Conservation (phyloP, 2,888 invertebrate species). For the Noctua janthina region DNA sequence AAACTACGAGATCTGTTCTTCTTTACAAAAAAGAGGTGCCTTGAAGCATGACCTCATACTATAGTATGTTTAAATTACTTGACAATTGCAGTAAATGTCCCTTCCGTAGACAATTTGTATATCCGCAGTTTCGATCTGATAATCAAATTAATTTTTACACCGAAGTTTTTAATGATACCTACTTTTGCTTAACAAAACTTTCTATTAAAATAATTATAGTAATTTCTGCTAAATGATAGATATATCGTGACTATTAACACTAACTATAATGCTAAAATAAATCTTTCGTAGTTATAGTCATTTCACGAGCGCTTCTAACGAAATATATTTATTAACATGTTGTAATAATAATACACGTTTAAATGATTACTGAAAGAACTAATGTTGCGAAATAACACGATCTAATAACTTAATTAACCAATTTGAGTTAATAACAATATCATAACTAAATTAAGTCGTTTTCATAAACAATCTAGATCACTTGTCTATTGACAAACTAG, state of each 20-base stretch:
- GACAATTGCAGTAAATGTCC: background rate
- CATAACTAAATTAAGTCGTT: background rate
- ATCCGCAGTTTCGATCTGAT: background rate
- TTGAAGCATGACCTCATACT: constrained; percentile 18
- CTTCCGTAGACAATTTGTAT: background rate
- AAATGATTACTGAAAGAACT: constrained; percentile 37
- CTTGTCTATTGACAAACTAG: constrained; percentile 26
- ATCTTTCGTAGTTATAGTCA: constrained; percentile 40
- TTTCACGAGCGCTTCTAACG: constrained; percentile 38
- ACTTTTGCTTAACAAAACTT: constrained; percentile 40
- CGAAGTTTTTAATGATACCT: constrained; percentile 6
- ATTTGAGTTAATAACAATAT: constrained; percentile 14
- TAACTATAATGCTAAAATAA: constrained; percentile 36
- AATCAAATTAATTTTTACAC: background rate
- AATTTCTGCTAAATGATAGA: constrained; percentile 35
- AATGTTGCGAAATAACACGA: constrained; percentile 41
- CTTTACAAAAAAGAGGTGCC: constrained; percentile 11
- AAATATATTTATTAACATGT: constrained; percentile 46
- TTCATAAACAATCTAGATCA: constrained; percentile 21
- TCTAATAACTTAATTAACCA: constrained; percentile 44
- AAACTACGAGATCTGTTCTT: constrained; percentile 11
- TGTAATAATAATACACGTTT: constrained; percentile 32
- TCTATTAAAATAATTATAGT: constrained; percentile 35
- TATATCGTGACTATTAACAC: constrained; percentile 46
- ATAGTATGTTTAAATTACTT: constrained; percentile 13